Evolutionary conservation across 1,140 invertebrate genomes (phyloP).

Genomic region (Tachypleus tridentatus): DNA sequence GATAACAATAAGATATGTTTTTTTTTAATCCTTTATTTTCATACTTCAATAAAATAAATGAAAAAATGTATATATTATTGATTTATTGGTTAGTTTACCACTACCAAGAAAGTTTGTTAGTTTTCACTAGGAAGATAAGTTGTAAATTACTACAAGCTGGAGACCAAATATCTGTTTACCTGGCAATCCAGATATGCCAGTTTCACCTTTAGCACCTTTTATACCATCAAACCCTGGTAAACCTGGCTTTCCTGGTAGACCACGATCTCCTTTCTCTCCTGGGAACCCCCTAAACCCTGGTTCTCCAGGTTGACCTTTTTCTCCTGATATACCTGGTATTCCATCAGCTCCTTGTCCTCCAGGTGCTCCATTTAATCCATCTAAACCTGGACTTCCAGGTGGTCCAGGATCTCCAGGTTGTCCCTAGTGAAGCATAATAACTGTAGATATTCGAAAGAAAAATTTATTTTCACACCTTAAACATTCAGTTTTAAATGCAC

Average conservation of each 20-base stretch:
- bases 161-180: conserved; percentile 32
- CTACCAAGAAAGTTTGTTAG: too few relatives aligned
- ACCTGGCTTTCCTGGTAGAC: conserved; percentile 26
- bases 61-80: too few relatives aligned
- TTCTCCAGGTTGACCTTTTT: conserved; percentile 33
- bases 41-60: too few relatives aligned
- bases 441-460: too few relatives aligned
- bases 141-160: too few relatives aligned
- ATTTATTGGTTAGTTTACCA: too few relatives aligned
- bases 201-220: conserved; percentile 35
- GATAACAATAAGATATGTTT: too few relatives aligned
- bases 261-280: conserved; percentile 23
- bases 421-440: conserved; percentile 32
- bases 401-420: conserved; percentile 33
- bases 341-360: conserved; percentile 21
- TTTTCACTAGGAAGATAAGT: too few relatives aligned
- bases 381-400: conserved; percentile 25
- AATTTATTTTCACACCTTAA: too few relatives aligned
- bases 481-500: too few relatives aligned
- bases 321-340: conserved; percentile 41
- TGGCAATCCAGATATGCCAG: conserved; percentile 54
- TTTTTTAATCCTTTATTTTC: too few relatives aligned
- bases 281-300: conserved; percentile 21
- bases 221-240: conserved; percentile 24
- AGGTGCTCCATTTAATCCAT: conserved; percentile 12